Evolutionary conservation across 1,140 invertebrate genomes (phyloP), one percentile per base, ranked within the genome.

Genomic region (Psilanteris sp.): DNA sequence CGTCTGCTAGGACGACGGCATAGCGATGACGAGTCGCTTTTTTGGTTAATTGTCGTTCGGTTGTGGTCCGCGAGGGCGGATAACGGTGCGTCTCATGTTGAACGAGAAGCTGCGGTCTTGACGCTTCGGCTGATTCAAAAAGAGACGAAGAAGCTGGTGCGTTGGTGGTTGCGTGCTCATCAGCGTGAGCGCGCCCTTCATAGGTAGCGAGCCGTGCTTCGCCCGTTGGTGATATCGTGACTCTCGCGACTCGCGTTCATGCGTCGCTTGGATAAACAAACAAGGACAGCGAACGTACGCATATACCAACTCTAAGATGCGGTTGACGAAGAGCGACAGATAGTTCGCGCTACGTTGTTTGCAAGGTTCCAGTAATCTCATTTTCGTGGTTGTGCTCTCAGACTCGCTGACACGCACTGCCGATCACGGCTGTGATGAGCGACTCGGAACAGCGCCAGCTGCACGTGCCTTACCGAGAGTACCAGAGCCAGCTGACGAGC

Each of bases 381-480:
- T n/a, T n/a, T n/a, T n/a, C n/a, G n/a, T n/a, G n/a, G n/a, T n/a
- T n/a, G n/a, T n/a, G n/a, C n/a, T n/a, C n/a, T n/a, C n/a, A n/a
- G n/a, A n/a, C n/a, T n/a, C n/a, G n/a, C n/a, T n/a, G n/a, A n/a
- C n/a, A n/a, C n/a, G n/a, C 46, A 79, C 57, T 68, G 52, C 67
- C 62, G 36, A 76, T 54, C 59, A 27, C 43, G 75, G 73, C 79
- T 88, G 87, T 88, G 64, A 88, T 88, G 87, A 88, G 87, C 72
- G 86, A 88, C 82, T 88, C 86, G 59, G 87, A 88, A 86, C 87
- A 88, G 70, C 86, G 73, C 64, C 86, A 88, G 79, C 68, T 88
- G 72, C 86, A 87, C 75, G 86, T 88, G 86, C 86, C 85, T 86
- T 88, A 88, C 73, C 79, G 81, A 82, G 87, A 88, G 67, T 88